Base-by-base conservation (phyloP, 2,797 vertebrate species). In the Sylvilagus floridanus region DNA sequence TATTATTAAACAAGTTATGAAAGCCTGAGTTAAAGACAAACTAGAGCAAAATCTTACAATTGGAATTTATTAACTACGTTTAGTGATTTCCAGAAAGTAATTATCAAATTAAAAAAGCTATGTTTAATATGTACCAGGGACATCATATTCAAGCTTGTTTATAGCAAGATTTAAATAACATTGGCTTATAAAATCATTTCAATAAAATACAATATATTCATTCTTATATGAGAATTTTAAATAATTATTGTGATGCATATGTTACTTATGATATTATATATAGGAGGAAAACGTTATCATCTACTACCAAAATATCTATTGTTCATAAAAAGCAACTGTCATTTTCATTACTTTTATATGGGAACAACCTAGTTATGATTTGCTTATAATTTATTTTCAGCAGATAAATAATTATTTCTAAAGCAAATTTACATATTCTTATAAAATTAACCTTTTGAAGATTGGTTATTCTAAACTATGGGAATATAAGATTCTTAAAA, bases 371-470 rank as follows among this genome's bases (percentile, higher is more conserved):
- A 60, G 12, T 66, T 90, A 83, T 52, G 68, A 87, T 37, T 0
- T 57, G 4, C 77, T 8, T 71, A 22, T 54, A 14, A 32, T 72
- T 88, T 84, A 79, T 88, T 93, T 87, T 72, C 35, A 57, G 19
- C 28, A 52, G 16, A 75, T 72, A 6, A 35, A 16, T 71, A 89
- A 78, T 68, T 82, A 91, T 81, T 89, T 79, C 21, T 84, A 79
- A 94, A 95, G 69, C 14, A 87, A 54, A 22, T 2, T 68, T 75
- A 42, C 52, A 68, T 30, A 28, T 73, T 32, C 5, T 32, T 14
- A 63, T 83, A 47, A 19, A 65, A 81, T 42, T 82, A 52, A 22
- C 26, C 84, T 93, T 71, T 89, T 72, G 78, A 93, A 75, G 13
- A 14, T 65, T 69, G 0, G 1, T n/a, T 62, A 17, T 11, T 77